Evolutionary conservation across 2,888 invertebrate genomes (phyloP).

Genomic region (Amiota communis): DNA sequence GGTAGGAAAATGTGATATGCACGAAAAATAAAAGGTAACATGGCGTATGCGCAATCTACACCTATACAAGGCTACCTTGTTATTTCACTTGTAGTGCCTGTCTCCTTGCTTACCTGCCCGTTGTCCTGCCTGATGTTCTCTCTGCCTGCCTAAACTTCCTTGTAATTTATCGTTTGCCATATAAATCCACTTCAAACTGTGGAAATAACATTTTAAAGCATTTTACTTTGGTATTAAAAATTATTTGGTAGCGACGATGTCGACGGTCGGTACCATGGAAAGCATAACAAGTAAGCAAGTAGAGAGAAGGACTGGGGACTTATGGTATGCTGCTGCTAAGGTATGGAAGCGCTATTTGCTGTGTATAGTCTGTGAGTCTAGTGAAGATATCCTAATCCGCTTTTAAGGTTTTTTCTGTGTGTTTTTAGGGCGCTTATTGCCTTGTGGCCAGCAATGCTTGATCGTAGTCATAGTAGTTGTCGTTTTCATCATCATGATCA

Average conservation of each 20-base stretch:
- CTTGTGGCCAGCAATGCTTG: not conserved
- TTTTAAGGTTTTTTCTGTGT: too few relatives aligned
- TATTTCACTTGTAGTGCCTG: too few relatives aligned
- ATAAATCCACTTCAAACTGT: constrained; percentile 27
- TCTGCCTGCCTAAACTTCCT: constrained; percentile 7
- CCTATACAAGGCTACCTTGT: too few relatives aligned
- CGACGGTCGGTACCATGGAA: too few relatives aligned
- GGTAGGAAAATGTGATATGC: constrained; percentile 10
- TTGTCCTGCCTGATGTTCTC: not conserved
- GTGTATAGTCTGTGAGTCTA: too few relatives aligned
- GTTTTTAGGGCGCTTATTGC: constrained; percentile 1
- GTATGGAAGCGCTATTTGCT: too few relatives aligned
- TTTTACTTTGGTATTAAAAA: constrained; percentile 25
- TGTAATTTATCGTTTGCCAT: constrained; percentile 25
- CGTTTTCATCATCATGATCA: not conserved
- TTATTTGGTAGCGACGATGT: constrained; percentile 2
- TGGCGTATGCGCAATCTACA: constrained; percentile 20
- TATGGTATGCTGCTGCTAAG: too few relatives aligned
- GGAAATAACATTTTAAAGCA: constrained; percentile 29
- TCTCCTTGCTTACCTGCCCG: too few relatives aligned
- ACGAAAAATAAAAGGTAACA: constrained; percentile 18
- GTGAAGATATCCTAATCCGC: too few relatives aligned
- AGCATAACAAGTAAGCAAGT: too few relatives aligned
- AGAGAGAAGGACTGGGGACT: too few relatives aligned
- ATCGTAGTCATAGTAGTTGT: not conserved